phyloP scores from a whole-genome alignment of 2,113 vertebrate species.

The Dolichallabes microphthalmus region DNA sequence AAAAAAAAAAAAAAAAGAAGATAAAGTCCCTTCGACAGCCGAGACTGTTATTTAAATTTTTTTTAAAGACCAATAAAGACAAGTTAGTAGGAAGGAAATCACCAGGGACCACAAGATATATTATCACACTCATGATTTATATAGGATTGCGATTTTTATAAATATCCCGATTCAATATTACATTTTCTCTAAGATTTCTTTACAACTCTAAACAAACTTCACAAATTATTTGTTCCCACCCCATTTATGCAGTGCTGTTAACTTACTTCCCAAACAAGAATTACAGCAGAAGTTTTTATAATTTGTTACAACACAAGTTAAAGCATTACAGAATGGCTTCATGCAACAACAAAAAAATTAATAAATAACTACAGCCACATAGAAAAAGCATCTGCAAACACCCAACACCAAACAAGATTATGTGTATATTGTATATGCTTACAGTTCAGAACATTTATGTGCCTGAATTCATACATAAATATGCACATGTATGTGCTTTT shows the following conservation, averaged over 20 bases:
- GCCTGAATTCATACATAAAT: neutral
- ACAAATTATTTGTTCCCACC: too few species aligned
- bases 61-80: neutral
- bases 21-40: neutral
- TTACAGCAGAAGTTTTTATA: neutral
- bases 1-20: too few species aligned
- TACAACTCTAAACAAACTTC: too few species aligned
- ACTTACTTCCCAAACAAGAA: neutral
- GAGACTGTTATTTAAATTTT: neutral
- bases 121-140: too few species aligned
- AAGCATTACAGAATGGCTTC: conserved; percentile 6
- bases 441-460: neutral
- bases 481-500: neutral
- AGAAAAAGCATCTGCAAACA: neutral
- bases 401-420: neutral
- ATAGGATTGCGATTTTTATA: too few species aligned
- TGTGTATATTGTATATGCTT: too few species aligned
- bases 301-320: neutral
- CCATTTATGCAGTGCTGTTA: too few species aligned
- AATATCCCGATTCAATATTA: too few species aligned
- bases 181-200: too few species aligned
- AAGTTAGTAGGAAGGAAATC: neutral
- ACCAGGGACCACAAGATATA: too few species aligned
- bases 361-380: neutral
- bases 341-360: neutral